Base-by-base conservation (phyloP, 1,140 invertebrate genomes). In the Drosophila watanabei region DNA sequence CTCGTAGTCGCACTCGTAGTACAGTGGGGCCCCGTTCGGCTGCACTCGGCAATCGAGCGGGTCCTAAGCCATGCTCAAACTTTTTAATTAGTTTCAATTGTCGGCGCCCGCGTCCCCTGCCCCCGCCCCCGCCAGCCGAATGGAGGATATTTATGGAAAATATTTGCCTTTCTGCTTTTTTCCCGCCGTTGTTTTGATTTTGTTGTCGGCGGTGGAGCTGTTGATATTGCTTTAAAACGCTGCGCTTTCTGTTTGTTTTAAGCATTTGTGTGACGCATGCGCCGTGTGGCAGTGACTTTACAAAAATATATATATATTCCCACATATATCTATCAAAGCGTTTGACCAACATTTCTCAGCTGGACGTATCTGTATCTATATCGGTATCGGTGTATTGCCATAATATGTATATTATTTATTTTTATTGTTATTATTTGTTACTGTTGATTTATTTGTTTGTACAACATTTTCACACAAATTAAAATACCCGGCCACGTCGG, bases 391-490 rank as follows among this genome's bases (percentile, higher is more conserved):
- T 61, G 75, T 57, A 49, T 71, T 48, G 45, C 51, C 75, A 73
- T 88, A 63, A 77, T 80, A 73, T 84, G 69, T 89, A 81, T 75
- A 84, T 78, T 89, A 89, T 89, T 90, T 87, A 85, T 86, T 82
- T 80, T 66, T 86, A 82, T 90, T 89, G 80, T 81, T 80, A 89
- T 90, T 87, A 83, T 82, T 90, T 79, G 75, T 82, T 85, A 76
- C 76, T 85, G 79, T 77, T 86, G 75, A 90, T 82, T 86, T 90
- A 83, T 90, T 87, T 90, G 82, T 90, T 90, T 90, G 72, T 68
- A 63, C 75, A 91, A 87, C 80, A 90, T 87, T 83, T 90, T 90
- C 82, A 91, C 87, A 90, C 87, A 90, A 90, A 90, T 90, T 90
- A 90, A 90, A 91, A 90, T 90, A 87, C 82, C 79, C 45, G 69